Evolutionary conservation across 2,888 invertebrate genomes (phyloP).

Genomic region (Andrena praecox): DNA sequence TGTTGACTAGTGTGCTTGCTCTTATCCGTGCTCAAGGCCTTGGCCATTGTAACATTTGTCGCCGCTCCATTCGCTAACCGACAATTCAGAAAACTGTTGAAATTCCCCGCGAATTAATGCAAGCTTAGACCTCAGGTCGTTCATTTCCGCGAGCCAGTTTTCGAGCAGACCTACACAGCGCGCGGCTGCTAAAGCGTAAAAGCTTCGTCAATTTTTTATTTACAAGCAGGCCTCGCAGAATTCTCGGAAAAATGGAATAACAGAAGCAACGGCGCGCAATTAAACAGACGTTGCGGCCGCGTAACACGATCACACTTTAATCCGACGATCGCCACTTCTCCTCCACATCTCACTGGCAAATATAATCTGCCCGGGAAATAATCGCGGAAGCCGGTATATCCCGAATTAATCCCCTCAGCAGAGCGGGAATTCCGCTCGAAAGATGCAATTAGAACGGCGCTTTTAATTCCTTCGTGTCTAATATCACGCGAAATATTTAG

Average conservation of each 20-base stretch:
- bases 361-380: conserved; percentile 13
- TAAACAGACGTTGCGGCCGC: conserved; percentile 18
- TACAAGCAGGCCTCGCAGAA: background rate
- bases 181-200: background rate
- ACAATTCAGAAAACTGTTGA: too few relatives aligned
- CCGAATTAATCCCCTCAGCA: background rate
- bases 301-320: conserved; percentile 7
- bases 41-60: too few relatives aligned
- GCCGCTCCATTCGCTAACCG: too few relatives aligned
- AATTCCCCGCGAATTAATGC: background rate
- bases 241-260: background rate
- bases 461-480: conserved; percentile 42
- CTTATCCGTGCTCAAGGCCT: too few relatives aligned
- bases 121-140: background rate
- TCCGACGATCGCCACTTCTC: conserved; percentile 14
- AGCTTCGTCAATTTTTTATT: background rate
- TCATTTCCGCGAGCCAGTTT: background rate
- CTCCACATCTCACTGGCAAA: background rate
- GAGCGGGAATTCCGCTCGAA: conserved; percentile 16
- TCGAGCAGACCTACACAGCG: too few relatives aligned
- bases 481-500: conserved; percentile 46
- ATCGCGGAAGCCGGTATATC: conserved; percentile 5
- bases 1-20: too few relatives aligned
- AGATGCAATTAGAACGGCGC: conserved; percentile 25
- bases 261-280: conserved; percentile 5